Evolutionary conservation across 2,113 vertebrate species (phyloP).

Genomic region (Bujurquina vittata): DNA sequence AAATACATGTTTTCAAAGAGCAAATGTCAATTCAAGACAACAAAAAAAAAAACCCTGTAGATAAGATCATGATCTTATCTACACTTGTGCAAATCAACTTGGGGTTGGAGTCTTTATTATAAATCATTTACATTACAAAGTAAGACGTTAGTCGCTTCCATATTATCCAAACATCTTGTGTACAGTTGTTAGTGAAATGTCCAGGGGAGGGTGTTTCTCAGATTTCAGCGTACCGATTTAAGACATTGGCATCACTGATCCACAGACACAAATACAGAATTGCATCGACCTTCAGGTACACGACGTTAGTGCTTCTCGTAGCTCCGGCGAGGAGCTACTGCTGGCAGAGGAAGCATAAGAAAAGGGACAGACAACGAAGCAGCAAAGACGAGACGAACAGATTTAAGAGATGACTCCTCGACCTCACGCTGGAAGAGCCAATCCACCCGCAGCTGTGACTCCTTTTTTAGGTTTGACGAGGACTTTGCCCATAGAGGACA

Average conservation of each 20-base stretch:
- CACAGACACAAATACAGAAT: slow-evolving; percentile 27
- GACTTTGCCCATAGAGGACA: neutral
- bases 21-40: neutral
- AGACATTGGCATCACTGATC: slow-evolving; percentile 24
- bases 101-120: slow-evolving; percentile 73
- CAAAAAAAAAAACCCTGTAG: neutral
- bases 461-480: neutral
- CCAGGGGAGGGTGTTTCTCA: neutral
- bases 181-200: slow-evolving; percentile 23
- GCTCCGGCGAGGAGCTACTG: neutral
- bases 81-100: neutral
- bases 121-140: slow-evolving; percentile 76
- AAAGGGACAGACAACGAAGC: neutral
- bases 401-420: neutral
- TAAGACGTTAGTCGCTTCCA: slow-evolving; percentile 55
- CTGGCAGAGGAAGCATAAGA: neutral
- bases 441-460: slow-evolving; percentile 14
- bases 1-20: neutral
- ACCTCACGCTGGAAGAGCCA: neutral
- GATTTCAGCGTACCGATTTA: slow-evolving; percentile 9
- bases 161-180: slow-evolving; percentile 34
- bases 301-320: slow-evolving; percentile 5
- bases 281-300: slow-evolving; percentile 13
- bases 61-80: too few relatives aligned
- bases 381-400: neutral